Base-by-base conservation (phyloP, 2,113 vertebrate genomes). In the Nematolebias whitei region DNA sequence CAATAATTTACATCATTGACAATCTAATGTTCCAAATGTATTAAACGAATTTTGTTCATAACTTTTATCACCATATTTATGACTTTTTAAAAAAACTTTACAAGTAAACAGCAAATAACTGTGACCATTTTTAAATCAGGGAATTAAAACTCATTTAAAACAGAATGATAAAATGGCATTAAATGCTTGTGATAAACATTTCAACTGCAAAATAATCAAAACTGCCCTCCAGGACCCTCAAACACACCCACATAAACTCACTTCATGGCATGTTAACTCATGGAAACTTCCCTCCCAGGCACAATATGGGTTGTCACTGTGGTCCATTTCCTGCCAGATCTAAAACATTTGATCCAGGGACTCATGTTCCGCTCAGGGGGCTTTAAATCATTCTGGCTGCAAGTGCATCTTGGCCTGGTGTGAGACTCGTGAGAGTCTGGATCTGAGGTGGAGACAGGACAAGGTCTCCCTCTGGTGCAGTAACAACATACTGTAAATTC, bases 391-490 rank as follows among this genome's bases (percentile, higher is more conserved):
- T 54, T 59, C 71, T 65, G 62, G 35, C 40, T 71, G 63, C 53
- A 73, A n/a, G 50, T 44, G 55, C 52, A 63, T 60, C 0, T 5
- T 57, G 68, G 57, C 35, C 72, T 38, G 53, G 35, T 63, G 68
- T 80, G 69, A 74, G 71, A 57, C 14, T 3, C 53, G 4, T 23
- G 68, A 11, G 44, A 53, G 71, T 20, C 20, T 35, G 47, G 39
- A 15, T 49, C 12, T 76, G 64, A 57, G 45, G 45, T 52, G 67
- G 50, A 38, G 24, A 77, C 64, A 76, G 75, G 52, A 70, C 48
- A 38, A 85, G 51, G 83, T 82, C 83, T 87, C 90, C 90, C 89
- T 89, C 91, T 92, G 72, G 85, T 90, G 90, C 71, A 63, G 38
- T 32, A 39, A 63, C 38, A 24, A 60, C 38, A 50, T 8, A 75